phyloP scores from a whole-genome alignment of 2,113 vertebrate genomes.

The Atherinomorus stipes region DNA sequence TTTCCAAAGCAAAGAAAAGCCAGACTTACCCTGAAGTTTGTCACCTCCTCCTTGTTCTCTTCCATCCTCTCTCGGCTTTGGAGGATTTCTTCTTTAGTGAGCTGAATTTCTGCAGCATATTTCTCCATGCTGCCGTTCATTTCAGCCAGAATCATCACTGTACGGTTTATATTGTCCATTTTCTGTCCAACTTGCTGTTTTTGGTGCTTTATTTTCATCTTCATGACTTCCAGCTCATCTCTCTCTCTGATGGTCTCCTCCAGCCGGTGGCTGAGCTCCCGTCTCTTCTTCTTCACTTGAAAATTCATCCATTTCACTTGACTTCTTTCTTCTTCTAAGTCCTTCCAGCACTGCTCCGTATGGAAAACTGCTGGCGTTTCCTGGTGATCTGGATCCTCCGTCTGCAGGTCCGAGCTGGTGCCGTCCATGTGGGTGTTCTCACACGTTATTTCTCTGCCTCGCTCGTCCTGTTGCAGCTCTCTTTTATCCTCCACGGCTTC shows the following conservation, averaged over 20 bases:
- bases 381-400: too few relatives aligned
- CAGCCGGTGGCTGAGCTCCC: constrained; percentile 23
- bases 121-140: constrained; percentile 49
- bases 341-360: background rate
- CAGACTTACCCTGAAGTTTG: constrained; percentile 36
- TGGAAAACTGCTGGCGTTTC: background rate
- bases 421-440: too few relatives aligned
- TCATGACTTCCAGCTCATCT: constrained; percentile 53
- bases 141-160: constrained; percentile 3
- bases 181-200: constrained; percentile 30
- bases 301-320: constrained; percentile 55
- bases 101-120: constrained; percentile 33
- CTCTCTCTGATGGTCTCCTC: constrained; percentile 49
- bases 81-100: constrained; percentile 35
- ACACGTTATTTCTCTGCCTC: too few relatives aligned
- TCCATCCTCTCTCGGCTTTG: constrained; percentile 35
- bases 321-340: constrained; percentile 8
- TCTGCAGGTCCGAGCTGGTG: background rate
- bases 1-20: background rate
- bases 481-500: too few relatives aligned
- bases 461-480: background rate
- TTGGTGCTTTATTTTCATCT: constrained; percentile 33
- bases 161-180: constrained; percentile 9
- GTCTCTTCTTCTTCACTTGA: constrained; percentile 37
- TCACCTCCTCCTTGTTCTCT: constrained; percentile 31